Conservation (phyloP, 2,113 vertebrate genomes). For the Tychaedon coryphoeus region DNA sequence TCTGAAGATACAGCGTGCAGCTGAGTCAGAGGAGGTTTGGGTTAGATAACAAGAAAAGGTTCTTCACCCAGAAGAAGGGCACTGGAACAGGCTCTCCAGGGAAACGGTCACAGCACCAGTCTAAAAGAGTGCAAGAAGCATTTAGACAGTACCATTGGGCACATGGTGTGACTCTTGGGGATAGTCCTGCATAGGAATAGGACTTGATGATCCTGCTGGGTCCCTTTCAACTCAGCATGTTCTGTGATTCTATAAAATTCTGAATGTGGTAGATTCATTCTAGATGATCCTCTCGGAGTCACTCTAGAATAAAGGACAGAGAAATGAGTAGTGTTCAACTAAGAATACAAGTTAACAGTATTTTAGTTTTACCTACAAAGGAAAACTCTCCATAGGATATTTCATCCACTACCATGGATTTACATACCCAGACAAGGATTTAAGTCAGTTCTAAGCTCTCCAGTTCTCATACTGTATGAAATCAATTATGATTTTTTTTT, state of each 20-base stretch:
- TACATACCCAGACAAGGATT: background rate
- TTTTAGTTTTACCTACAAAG: background rate
- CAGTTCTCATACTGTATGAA: background rate
- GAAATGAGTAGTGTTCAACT: background rate
- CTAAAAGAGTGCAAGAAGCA: background rate
- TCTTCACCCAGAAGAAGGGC: background rate
- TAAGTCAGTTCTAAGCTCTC: background rate
- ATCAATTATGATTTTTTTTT: background rate
- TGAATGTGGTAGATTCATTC: background rate
- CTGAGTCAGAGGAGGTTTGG: background rate
- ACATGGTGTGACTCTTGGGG: background rate
- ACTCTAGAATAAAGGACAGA: background rate
- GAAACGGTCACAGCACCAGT: background rate
- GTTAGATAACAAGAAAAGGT: background rate
- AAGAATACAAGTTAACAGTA: background rate
- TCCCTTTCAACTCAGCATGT: background rate
- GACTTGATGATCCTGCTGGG: background rate
- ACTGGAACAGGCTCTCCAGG: background rate
- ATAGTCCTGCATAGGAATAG: background rate
- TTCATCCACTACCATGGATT: background rate
- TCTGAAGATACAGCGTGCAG: background rate
- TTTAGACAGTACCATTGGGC: fast-evolving
- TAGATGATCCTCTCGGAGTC: background rate
- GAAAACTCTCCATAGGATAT: background rate
- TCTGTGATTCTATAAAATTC: background rate